Conservation (phyloP, 2,888 invertebrate species). For the Cecidostiba fungosa region DNA sequence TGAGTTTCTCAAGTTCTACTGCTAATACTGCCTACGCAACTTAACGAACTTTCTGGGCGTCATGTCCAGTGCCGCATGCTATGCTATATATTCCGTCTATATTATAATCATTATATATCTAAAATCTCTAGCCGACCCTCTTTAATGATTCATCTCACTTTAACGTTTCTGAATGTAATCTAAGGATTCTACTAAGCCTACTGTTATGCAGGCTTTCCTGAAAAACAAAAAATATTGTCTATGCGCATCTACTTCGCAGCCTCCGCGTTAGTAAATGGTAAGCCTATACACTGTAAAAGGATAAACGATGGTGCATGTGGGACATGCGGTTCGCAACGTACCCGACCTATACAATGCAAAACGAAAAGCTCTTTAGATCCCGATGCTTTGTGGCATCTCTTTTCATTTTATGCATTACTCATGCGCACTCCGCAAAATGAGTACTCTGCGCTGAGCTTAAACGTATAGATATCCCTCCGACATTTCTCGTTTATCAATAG, state of each 20-base stretch:
- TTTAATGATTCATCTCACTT: too few relatives aligned
- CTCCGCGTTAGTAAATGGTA: background rate
- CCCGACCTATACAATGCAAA: slow-evolving; percentile 8
- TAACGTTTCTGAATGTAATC: too few relatives aligned
- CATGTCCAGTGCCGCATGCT: background rate
- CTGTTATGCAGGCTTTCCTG: background rate
- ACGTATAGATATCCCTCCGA: background rate
- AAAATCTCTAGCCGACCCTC: too few relatives aligned
- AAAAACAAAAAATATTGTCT: background rate
- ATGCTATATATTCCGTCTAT: background rate
- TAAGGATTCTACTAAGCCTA: background rate
- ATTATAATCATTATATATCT: background rate
- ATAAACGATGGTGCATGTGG: background rate
- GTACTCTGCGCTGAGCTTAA: background rate
- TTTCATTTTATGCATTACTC: background rate
- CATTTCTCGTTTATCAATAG: background rate
- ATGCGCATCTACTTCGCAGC: background rate
- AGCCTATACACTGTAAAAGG: background rate
- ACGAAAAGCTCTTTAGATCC: slow-evolving; percentile 16
- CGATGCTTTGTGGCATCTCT: background rate
- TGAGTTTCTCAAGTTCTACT: slow-evolving; percentile 43
- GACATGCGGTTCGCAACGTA: background rate
- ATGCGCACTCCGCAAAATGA: slow-evolving; percentile 1
- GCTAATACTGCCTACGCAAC: slow-evolving; percentile 16
- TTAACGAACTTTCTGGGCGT: slow-evolving; percentile 22